Evolutionary conservation across 2,888 invertebrate species (phyloP).

Genomic region (Trachelus troglodyta): DNA sequence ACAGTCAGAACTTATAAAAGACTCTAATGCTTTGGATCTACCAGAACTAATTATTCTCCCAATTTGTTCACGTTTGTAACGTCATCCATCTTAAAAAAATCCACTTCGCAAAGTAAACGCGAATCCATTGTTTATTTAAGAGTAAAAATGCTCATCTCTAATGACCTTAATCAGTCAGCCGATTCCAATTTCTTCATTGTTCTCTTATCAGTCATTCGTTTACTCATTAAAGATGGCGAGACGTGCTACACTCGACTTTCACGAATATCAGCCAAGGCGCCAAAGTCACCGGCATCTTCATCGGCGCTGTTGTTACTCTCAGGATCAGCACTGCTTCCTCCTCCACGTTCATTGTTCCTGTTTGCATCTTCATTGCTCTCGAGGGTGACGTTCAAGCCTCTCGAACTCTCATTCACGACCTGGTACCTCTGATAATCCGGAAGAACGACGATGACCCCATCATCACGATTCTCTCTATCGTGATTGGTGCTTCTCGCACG

Average conservation of each 20-base stretch:
- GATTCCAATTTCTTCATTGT: neutral
- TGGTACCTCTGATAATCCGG: neutral
- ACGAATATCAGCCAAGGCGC: conserved; percentile 57
- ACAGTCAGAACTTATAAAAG: neutral
- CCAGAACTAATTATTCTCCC: neutral
- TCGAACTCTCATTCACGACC: neutral
- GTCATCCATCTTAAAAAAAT: neutral
- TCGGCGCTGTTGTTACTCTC: conserved; percentile 25
- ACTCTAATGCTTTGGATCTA: neutral
- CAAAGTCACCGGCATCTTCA: conserved; percentile 48
- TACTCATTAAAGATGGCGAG: neutral
- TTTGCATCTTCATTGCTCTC: neutral
- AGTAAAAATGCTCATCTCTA: neutral
- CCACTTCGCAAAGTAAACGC: neutral
- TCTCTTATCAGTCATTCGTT: neutral
- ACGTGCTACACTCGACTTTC: conserved; percentile 54
- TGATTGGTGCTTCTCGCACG: conserved; percentile 33
- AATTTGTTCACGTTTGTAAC: neutral
- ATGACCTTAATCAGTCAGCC: neutral
- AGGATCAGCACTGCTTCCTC: neutral
- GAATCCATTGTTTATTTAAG: neutral
- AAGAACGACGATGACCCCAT: neutral
- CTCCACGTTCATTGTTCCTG: neutral
- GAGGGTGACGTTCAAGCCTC: neutral
- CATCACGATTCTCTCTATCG: neutral